A percentile compares a stretch with the other conserved stretches of the same genome.
These are phyloP conservation scores for Anoplopoma fimbria DNA, from an alignment of 2,113 vertebrate genomes.

Conservation along the genomic window DNA sequence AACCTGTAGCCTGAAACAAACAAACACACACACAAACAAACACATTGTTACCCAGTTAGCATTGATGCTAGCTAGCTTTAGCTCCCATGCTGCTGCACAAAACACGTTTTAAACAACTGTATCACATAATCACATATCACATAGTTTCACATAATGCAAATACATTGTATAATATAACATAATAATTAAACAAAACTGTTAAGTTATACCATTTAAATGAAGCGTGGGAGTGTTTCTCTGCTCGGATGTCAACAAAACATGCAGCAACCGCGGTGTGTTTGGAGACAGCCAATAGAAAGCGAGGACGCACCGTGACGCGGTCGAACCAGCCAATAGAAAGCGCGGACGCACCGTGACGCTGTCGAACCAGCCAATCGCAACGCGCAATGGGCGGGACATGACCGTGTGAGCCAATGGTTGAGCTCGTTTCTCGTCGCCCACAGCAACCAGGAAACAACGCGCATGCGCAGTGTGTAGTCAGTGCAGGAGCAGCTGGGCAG, in stretches of 20 bases:
- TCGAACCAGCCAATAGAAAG: conserved; percentile 40
- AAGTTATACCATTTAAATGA: conserved; percentile 64
- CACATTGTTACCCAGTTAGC: no score
- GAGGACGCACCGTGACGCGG: fast-evolving
- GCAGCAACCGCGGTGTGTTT: no score
- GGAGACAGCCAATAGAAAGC: conserved; percentile 58
- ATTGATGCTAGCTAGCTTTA: conserved; percentile 50
- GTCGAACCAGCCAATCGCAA: conserved; percentile 39
- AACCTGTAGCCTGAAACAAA: conserved; percentile 85
- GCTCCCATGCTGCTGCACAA: conserved; percentile 15
- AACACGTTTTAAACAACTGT: neutral
- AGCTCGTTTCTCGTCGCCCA: conserved; percentile 64
- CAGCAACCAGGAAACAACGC: conserved; percentile 65
- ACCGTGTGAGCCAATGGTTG: conserved; percentile 23
- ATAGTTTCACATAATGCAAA: no score
- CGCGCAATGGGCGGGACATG: neutral
- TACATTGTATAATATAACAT: no score
- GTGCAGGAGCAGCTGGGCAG: no score
- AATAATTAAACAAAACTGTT: no score
- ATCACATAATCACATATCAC: no score
- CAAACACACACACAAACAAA: neutral
- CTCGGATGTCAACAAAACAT: conserved; percentile 62
- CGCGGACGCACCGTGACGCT: fast-evolving
- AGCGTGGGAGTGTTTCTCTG: neutral
- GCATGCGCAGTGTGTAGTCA: conserved; percentile 60